Percentiles rank a stretch among this genome's conserved stretches.
Conservation (phyloP, 2,113 vertebrate species). For the Sebastes fasciatus region DNA sequence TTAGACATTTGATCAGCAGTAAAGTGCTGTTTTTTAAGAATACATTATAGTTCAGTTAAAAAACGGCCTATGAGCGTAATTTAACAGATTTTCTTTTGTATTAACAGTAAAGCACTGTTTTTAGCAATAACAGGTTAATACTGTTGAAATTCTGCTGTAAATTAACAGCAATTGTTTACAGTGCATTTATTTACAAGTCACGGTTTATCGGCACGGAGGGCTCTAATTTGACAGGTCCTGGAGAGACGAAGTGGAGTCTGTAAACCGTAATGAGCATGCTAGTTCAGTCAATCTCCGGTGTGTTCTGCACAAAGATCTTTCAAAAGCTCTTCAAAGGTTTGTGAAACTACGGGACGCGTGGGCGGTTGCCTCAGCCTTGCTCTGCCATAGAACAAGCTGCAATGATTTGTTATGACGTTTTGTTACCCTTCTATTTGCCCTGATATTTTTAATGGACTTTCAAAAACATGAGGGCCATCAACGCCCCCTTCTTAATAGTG, state of each 20-base stretch:
- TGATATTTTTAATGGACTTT: conserved; percentile 11
- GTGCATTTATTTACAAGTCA: conserved; percentile 73
- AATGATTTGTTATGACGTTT: not conserved
- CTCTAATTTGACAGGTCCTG: conserved; percentile 55
- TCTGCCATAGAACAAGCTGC: not conserved
- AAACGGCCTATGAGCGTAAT: too few species aligned
- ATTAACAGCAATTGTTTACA: too few species aligned
- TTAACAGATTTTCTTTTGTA: too few species aligned
- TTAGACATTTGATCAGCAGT: too few species aligned
- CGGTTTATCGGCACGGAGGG: conserved; percentile 38
- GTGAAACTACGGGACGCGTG: conserved; percentile 9
- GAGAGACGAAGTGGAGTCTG: conserved; percentile 43
- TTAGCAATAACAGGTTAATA: too few species aligned
- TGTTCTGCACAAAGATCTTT: conserved; percentile 44
- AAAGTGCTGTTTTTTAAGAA: too few species aligned
- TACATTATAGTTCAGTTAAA: too few species aligned
- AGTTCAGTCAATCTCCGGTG: conserved; percentile 42
- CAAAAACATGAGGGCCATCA: not conserved
- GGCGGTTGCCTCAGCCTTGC: conserved; percentile 1
- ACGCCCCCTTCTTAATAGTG: not conserved
- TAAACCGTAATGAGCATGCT: conserved; percentile 42
- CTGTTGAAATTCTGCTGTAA: too few species aligned
- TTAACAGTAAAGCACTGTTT: too few species aligned
- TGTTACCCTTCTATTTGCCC: not conserved
- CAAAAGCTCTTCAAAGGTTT: conserved; percentile 45